phyloP scores from a whole-genome alignment of 2,797 vertebrate species.

The Sparus aurata region DNA sequence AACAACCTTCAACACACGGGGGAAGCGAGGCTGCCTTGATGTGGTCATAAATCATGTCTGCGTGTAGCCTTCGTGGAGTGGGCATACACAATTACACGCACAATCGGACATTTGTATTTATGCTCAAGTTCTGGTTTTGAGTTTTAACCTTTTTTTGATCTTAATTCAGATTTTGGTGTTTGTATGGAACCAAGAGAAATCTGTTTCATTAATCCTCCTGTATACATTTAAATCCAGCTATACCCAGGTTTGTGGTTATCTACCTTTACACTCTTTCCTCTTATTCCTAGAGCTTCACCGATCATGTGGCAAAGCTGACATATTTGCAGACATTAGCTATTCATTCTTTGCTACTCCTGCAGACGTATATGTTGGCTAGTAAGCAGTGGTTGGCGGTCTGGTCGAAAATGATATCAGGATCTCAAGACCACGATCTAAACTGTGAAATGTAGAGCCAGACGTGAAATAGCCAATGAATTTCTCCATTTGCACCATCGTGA shows the following conservation, averaged over 20 bases:
- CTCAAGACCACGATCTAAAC: too few species aligned
- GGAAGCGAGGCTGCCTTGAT: background rate
- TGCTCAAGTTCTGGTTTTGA: background rate
- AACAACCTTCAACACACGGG: background rate
- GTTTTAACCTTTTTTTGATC: background rate
- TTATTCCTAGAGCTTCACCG: background rate
- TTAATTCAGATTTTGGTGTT: background rate
- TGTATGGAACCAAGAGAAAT: background rate
- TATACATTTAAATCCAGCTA: background rate
- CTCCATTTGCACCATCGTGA: too few species aligned
- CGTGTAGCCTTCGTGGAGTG: slow-evolving; percentile 3
- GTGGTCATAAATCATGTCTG: slow-evolving; percentile 39
- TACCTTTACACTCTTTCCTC: too few species aligned
- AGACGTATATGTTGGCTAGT: background rate
- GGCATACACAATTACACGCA: background rate
- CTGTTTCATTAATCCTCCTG: background rate
- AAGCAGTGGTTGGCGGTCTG: too few species aligned
- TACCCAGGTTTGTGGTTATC: background rate
- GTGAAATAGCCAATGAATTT: too few species aligned
- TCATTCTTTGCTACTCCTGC: too few species aligned
- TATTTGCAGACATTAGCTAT: background rate
- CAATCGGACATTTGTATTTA: background rate
- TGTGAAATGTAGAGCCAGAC: too few species aligned
- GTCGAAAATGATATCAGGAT: too few species aligned
- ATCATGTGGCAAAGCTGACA: background rate